Evolutionary conservation across 2,888 invertebrate genomes (phyloP).

Genomic region (Eupithecia subumbrata): DNA sequence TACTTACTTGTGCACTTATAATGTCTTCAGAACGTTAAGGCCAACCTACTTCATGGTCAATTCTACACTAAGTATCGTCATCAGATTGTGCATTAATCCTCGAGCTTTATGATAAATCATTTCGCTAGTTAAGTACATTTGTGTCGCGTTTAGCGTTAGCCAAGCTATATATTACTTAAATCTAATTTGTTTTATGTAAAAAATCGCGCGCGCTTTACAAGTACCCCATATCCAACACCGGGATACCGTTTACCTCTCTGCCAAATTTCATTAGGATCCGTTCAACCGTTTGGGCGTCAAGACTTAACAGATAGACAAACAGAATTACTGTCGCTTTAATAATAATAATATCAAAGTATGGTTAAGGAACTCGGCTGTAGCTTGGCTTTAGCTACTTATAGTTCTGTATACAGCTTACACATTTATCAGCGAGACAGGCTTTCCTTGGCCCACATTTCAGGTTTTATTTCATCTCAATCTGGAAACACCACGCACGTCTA

Average conservation of each 20-base stretch:
- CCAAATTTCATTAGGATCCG: no score
- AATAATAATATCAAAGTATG: no score
- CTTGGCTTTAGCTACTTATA: no score
- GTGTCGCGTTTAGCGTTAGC: not conserved
- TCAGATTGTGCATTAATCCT: slow-evolving; percentile 1
- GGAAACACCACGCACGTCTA: not conserved
- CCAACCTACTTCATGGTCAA: slow-evolving; percentile 12
- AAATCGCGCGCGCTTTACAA: no score
- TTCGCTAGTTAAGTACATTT: not conserved
- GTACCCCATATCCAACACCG: no score
- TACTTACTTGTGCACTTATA: not conserved
- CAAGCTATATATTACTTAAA: not conserved
- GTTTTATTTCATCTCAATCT: not conserved
- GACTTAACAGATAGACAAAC: no score
- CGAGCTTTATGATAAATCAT: not conserved
- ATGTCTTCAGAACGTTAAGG: slow-evolving; percentile 7
- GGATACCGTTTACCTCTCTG: no score
- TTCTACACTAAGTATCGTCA: slow-evolving; percentile 14
- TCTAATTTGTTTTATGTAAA: no score
- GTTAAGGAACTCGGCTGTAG: no score
- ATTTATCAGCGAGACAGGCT: not conserved
- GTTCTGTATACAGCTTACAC: not conserved
- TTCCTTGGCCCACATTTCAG: not conserved
- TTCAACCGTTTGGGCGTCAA: no score
- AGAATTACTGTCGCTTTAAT: no score